phyloP scores from a whole-genome alignment of 2,797 vertebrate genomes.

The Triplophysa yarkandensis region DNA sequence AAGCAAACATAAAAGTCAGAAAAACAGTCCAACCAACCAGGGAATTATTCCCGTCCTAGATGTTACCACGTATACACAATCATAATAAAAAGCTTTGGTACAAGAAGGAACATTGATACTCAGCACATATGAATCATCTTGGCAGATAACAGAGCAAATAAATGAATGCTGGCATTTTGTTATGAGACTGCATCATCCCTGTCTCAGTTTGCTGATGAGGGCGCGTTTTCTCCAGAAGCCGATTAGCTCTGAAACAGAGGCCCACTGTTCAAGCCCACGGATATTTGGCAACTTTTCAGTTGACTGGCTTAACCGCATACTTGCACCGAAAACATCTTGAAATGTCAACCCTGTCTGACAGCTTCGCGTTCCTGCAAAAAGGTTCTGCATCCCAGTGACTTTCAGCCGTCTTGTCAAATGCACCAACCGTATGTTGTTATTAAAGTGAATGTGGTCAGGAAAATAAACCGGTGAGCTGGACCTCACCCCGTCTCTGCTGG shows the following conservation, averaged over 20 bases:
- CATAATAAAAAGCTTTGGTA: conserved; percentile 1
- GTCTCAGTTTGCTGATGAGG: conserved; percentile 2
- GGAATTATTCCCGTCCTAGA: not conserved
- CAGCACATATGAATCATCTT: conserved; percentile 42
- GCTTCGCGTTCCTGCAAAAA: not conserved
- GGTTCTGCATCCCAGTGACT: not conserved
- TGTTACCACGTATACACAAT: conserved; percentile 5
- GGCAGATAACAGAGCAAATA: conserved; percentile 25
- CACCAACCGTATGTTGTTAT: not conserved
- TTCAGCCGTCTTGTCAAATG: conserved; percentile 3
- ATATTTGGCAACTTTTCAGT: conserved; percentile 24
- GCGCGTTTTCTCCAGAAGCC: conserved; percentile 1
- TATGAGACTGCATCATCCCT: conserved; percentile 15
- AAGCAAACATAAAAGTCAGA: too few species aligned
- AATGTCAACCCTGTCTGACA: conserved; percentile 13
- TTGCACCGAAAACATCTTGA: not conserved
- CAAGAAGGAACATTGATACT: conserved; percentile 30
- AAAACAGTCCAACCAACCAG: not conserved
- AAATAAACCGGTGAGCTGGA: not conserved
- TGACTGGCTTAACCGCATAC: conserved; percentile 31
- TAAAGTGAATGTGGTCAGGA: not conserved
- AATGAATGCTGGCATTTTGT: not conserved
- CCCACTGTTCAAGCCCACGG: conserved; percentile 29
- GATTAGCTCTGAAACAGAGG: conserved; percentile 11
- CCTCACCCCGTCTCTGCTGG: conserved; percentile 5